Base-by-base conservation (phyloP, 2,797 vertebrate genomes). In the Catamblyrhynchus diadema region DNA sequence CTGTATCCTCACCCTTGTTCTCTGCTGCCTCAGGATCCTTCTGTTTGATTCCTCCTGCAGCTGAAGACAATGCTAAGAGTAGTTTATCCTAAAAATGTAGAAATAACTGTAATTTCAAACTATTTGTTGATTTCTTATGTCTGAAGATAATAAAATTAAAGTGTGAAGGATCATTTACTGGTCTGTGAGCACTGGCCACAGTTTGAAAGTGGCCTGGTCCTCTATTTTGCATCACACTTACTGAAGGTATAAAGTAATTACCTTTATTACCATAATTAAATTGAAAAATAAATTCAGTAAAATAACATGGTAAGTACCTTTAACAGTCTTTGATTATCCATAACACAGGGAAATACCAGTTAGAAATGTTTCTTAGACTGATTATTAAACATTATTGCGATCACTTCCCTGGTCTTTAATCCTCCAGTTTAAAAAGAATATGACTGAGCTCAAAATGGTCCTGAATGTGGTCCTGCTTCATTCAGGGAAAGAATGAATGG, bases 141-240 rank as follows among this genome's bases (percentile, higher is more conserved):
- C 91, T 97, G 56, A 95, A 94, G 77, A 79, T 90, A 71, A 16
- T 96, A 42, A 92, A 95, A 81, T 95, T 95, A 91, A 97, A 93
- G 8, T 66, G 90, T 33, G 86, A 97, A 86, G 94, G 81, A 81
- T 85, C 37, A 57, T 91, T 88, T 89, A 71, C 71, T 70, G 48
- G 70, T 51, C 30, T 97, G 70, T 96, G 91, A 66, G 69, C 66
- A 39, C 7, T 73, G 8, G 47, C 73, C 72, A 94, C 84, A 64
- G 10, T 92, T 61, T 96, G 24, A 97, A 93, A 88, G 94, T 82
- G 79, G 25, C 17, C 65, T 60, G 72, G 70, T 96, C 83, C 30
- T 54, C 85, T 81, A 24, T 96, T 97, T 97, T 96, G 91, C 14
- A 53, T 95, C 61, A 94, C 95, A 70, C 66, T 97, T 95, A 47